Evolutionary conservation across 2,888 invertebrate genomes (phyloP).

Genomic region (Pachliopta kotzebuea): DNA sequence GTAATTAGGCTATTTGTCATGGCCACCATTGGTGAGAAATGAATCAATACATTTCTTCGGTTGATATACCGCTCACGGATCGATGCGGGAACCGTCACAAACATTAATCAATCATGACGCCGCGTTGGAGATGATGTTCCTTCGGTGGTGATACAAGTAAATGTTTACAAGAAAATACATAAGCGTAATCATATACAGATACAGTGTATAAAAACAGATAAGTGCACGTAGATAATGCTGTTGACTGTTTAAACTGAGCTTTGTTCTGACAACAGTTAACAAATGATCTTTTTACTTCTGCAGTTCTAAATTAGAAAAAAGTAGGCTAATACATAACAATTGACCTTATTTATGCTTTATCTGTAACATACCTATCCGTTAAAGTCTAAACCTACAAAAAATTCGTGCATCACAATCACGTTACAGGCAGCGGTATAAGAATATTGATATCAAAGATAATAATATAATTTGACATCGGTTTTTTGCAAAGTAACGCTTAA

Average conservation of each 20-base stretch:
- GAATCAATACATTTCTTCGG: slow-evolving; percentile 27
- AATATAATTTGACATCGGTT: not conserved
- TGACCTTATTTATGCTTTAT: not conserved
- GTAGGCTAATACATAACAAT: not conserved
- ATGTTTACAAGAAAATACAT: slow-evolving; percentile 28
- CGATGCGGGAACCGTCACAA: slow-evolving; percentile 32
- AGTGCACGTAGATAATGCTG: slow-evolving; percentile 5
- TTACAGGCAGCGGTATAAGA: not conserved
- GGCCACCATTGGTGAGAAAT: not conserved
- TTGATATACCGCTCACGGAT: slow-evolving; percentile 23
- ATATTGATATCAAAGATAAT: not conserved
- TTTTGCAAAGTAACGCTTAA: not conserved
- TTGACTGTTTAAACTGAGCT: not conserved
- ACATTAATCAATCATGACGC: slow-evolving; percentile 35
- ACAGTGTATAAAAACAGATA: slow-evolving; percentile 10
- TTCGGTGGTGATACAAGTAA: slow-evolving; percentile 18
- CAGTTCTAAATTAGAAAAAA: not conserved
- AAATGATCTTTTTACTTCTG: not conserved
- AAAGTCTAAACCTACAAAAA: not conserved
- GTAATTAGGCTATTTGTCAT: not conserved
- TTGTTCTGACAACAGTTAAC: not conserved
- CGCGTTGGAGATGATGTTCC: slow-evolving; percentile 25
- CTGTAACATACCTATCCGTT: too few relatives aligned
- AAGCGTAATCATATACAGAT: slow-evolving; percentile 25
- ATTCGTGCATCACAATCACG: not conserved